These are phyloP conservation scores for Strigamia crassipes DNA, from an alignment of 2,888 invertebrate genomes.

Conservation along the genomic window DNA sequence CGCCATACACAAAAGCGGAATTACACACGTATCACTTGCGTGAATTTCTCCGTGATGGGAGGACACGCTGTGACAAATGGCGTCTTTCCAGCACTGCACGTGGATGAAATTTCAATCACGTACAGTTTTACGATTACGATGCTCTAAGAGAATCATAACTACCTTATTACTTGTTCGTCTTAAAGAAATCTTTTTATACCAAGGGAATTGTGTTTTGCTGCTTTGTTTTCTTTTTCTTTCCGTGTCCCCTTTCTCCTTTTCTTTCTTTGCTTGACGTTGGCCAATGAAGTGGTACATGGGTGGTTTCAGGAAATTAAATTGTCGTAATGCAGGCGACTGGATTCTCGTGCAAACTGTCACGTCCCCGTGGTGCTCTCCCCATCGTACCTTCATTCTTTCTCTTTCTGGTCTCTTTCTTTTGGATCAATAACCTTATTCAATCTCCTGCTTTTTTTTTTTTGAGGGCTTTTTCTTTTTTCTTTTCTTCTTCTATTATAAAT, in stretches of 20 bases:
- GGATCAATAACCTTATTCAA: slow-evolving; percentile 33
- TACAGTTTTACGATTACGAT: neutral
- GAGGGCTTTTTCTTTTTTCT: neutral
- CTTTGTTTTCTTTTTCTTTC: neutral
- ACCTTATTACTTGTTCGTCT: slow-evolving; percentile 30
- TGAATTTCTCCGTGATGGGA: neutral
- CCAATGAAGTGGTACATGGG: slow-evolving; percentile 24
- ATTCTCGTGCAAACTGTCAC: slow-evolving; percentile 12
- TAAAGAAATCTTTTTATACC: slow-evolving; percentile 15
- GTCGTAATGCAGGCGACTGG: slow-evolving; percentile 24
- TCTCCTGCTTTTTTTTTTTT: too few relatives aligned
- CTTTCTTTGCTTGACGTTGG: neutral
- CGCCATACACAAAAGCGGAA: neutral
- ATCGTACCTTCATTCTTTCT: slow-evolving; percentile 17
- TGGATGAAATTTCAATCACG: slow-evolving; percentile 27
- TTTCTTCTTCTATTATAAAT: neutral
- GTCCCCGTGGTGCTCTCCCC: neutral
- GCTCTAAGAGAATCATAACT: slow-evolving; percentile 34
- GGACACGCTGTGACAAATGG: slow-evolving; percentile 28
- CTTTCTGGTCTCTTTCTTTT: neutral
- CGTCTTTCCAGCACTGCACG: neutral
- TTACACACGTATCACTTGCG: neutral
- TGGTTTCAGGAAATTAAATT: slow-evolving; percentile 31
- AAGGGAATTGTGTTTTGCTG: neutral
- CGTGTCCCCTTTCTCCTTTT: neutral